These are phyloP conservation scores for Chrysodeixis includens DNA, from an alignment of 2,888 invertebrate genomes.

Conservation along the genomic window DNA sequence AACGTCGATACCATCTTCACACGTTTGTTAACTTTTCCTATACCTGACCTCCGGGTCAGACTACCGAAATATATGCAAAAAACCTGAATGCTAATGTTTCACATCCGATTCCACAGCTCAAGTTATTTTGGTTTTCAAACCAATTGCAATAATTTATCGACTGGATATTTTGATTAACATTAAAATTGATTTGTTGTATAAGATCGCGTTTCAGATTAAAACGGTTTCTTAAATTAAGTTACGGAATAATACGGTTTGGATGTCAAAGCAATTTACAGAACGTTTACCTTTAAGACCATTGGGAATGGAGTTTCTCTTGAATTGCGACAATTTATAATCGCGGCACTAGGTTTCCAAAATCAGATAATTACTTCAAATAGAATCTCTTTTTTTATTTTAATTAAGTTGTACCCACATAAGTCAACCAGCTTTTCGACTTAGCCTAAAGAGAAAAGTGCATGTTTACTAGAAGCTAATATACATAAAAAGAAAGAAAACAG, in stretches of 20 bases:
- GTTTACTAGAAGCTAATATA: too few relatives aligned
- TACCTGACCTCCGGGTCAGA: background rate
- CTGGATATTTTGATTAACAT: background rate
- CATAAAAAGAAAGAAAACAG: too few relatives aligned
- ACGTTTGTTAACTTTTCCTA: background rate
- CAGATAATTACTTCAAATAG: too few relatives aligned
- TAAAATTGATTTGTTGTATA: background rate
- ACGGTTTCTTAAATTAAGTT: background rate
- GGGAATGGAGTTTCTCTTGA: background rate
- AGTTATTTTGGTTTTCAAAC: background rate
- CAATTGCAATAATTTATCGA: background rate
- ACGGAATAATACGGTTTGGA: background rate
- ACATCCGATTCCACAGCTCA: background rate
- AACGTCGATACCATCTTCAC: background rate
- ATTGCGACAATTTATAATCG: too few relatives aligned
- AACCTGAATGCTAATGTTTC: background rate
- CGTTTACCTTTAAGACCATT: background rate
- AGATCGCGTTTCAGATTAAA: background rate
- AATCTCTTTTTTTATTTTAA: too few relatives aligned
- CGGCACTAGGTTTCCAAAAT: too few relatives aligned
- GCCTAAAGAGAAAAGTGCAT: too few relatives aligned
- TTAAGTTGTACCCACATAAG: too few relatives aligned
- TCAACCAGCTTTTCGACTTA: too few relatives aligned
- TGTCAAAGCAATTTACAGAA: background rate
- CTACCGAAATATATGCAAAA: constrained; percentile 3